phyloP scores from a whole-genome alignment of 1,140 invertebrate genomes.

The Temnothorax longispinosus region DNA sequence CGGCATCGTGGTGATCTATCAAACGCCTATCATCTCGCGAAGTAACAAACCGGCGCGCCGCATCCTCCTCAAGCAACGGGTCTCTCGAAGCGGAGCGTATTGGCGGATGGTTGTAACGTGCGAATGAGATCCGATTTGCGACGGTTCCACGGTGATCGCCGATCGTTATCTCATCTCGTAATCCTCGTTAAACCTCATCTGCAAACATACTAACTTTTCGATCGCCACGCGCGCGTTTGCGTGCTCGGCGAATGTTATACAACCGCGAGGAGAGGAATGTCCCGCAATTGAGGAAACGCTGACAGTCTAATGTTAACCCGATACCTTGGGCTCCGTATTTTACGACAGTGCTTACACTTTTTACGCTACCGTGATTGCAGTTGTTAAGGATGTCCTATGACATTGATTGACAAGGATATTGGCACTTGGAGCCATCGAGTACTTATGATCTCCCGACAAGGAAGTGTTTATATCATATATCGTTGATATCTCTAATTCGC shows the following conservation, averaged over 20 bases:
- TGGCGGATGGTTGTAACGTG: constrained; percentile 22
- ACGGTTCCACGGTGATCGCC: constrained; percentile 27
- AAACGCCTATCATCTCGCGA: constrained; percentile 16
- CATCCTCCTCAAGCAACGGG: no score
- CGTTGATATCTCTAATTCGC: neutral
- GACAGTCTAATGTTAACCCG: constrained; percentile 19
- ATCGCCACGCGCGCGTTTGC: neutral
- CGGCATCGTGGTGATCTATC: constrained; percentile 18
- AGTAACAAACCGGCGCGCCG: constrained; percentile 11
- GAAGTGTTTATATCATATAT: neutral
- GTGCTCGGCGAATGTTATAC: neutral
- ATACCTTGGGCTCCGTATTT: constrained; percentile 29
- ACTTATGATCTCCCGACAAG: neutral
- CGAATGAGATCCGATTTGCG: constrained; percentile 26
- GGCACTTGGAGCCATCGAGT: neutral
- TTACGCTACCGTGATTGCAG: neutral
- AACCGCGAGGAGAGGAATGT: neutral
- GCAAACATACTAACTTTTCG: constrained; percentile 1
- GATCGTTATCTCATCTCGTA: constrained; percentile 29
- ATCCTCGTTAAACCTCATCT: neutral
- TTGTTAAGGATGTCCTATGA: neutral
- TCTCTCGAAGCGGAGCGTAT: neutral
- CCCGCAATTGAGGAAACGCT: constrained; percentile 9
- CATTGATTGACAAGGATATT: constrained; percentile 1
- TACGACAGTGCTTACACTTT: neutral